Base-by-base conservation (phyloP, 2,113 vertebrate species). In the Axis porcinus region DNA sequence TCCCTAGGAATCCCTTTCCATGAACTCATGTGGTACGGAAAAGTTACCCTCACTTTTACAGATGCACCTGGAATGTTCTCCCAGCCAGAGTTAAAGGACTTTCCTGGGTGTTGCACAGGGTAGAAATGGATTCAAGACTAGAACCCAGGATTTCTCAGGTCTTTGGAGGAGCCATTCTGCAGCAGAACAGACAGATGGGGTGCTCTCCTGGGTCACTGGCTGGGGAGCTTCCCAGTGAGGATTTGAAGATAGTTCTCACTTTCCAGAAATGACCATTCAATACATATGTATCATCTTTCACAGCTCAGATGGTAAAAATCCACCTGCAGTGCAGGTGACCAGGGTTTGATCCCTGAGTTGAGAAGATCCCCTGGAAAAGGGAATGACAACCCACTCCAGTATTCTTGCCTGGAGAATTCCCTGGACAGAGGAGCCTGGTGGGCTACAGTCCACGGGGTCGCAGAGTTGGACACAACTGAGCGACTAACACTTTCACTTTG, bases 11-110 rank as follows among this genome's bases (percentile, higher is more conserved):
- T 89, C 30, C 50, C 23, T 28, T 30, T 40, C 30, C 0, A 2
- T 76, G 43, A 87, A 11, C n/a, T 92, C 28, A 43, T 11, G 52
- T 7, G 57, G 64, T 47, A 17, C 16, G 91, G 8, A 92, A 93
- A 92, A 60, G 17, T 40, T 6, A 95, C 67, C 21, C 30, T 86
- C 33, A 40, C 12, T 83, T 94, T 91, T 25, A 83, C 30, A 81
- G 13, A 15, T 21, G 40, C 25, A 15, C 9, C 21, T 79, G 23
- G 15, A 27, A 62, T 83, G 3, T 87, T 86, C 43, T 89, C 30
- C 91, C 2, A 88, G 54, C 33, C 40, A 40, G 27, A 86, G 12
- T 78, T 47, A 67, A 86, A 86, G 43, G 45, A 47, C 36, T 95
- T 90, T 87, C 33, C 36, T 70, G 55, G 7, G 21, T 43, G 6